phyloP scores from a whole-genome alignment of 2,888 invertebrate genomes.

The Eilema caniola region DNA sequence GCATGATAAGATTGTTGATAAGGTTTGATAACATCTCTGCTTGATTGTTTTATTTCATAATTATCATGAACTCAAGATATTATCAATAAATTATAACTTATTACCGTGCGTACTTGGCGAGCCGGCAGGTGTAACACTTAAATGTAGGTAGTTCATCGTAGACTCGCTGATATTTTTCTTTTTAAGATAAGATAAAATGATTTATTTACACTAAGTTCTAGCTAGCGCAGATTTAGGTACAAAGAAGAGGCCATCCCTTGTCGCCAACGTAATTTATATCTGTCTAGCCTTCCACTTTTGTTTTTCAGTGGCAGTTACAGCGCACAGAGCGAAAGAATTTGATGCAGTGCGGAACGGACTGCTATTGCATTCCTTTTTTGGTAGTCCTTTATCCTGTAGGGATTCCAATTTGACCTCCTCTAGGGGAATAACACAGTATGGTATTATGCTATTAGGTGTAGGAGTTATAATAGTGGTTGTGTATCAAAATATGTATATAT shows the following conservation, averaged over 20 bases:
- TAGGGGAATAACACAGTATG: too few species aligned
- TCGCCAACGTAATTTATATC: not conserved
- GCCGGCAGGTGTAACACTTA: not conserved
- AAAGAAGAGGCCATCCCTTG: not conserved
- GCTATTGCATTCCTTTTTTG: too few species aligned
- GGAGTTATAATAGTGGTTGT: too few species aligned
- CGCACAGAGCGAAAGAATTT: too few species aligned
- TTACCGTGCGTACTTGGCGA: conserved; percentile 1
- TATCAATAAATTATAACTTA: not conserved
- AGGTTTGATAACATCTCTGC: conserved; percentile 20
- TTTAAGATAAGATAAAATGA: not conserved
- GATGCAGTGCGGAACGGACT: too few species aligned
- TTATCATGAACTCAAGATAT: conserved; percentile 24
- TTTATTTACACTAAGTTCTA: not conserved
- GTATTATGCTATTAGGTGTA: too few species aligned
- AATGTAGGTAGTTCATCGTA: not conserved
- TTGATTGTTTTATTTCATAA: conserved; percentile 19
- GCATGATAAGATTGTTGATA: conserved; percentile 23
- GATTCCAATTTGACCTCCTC: too few species aligned
- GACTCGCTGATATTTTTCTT: not conserved
- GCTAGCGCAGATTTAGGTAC: not conserved
- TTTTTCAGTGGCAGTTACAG: too few species aligned
- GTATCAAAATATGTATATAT: too few species aligned
- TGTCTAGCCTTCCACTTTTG: too few species aligned
- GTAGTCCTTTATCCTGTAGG: too few species aligned